phyloP scores from a whole-genome alignment of 2,113 vertebrate species.

The Centropus bengalensis region DNA sequence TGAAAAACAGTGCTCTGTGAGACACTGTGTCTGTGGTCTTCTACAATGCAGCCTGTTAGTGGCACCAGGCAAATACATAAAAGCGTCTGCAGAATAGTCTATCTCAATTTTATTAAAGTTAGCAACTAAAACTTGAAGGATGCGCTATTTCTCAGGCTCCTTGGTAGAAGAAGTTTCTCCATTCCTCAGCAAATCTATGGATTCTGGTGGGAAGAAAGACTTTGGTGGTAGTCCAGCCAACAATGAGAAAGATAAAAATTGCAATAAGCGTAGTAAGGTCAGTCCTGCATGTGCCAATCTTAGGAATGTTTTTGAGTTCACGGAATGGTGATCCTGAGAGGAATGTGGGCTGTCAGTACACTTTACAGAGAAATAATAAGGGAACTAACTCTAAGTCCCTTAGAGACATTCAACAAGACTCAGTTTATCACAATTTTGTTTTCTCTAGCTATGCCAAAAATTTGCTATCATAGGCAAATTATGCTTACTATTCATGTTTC shows the following conservation, averaged over 20 bases:
- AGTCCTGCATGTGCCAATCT: not conserved
- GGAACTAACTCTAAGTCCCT: not conserved
- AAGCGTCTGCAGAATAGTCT: not conserved
- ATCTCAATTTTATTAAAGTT: not conserved
- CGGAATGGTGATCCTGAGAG: not conserved
- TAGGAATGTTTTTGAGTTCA: not conserved
- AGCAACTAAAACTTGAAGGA: not conserved
- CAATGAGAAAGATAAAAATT: not conserved
- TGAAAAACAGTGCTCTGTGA: not conserved
- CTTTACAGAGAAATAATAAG: not conserved
- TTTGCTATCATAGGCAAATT: not conserved
- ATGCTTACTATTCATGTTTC: not conserved
- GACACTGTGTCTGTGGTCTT: not conserved
- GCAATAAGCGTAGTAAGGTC: not conserved
- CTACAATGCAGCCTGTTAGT: not conserved
- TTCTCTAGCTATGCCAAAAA: not conserved
- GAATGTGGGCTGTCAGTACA: not conserved
- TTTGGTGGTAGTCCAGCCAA: not conserved
- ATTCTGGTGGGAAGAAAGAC: not conserved
- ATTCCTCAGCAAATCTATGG: not conserved
- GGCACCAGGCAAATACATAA: not conserved
- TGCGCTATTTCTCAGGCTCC: not conserved
- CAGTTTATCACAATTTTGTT: not conserved
- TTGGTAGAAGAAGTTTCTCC: not conserved
- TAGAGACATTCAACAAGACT: not conserved